These are phyloP conservation scores for Drosophila micromelanica DNA, from an alignment of 1,140 invertebrate species.

Conservation along the genomic window DNA sequence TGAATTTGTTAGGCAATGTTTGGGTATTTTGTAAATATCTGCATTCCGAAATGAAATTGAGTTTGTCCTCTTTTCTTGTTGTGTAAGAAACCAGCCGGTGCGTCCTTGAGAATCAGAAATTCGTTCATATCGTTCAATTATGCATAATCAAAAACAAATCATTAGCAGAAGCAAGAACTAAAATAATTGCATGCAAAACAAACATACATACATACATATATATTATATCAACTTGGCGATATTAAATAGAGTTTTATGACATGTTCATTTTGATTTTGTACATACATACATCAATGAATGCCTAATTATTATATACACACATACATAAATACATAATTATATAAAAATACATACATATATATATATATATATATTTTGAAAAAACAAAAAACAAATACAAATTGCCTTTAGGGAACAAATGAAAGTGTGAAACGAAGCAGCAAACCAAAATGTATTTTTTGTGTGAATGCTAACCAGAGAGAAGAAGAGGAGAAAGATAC, in stretches of 20 bases:
- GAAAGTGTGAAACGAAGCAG: constrained; percentile 35
- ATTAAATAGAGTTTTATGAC: constrained; percentile 18
- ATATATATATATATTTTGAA: too few species aligned
- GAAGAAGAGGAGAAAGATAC: constrained; percentile 2
- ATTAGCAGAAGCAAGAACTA: background rate
- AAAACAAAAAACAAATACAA: constrained; percentile 40
- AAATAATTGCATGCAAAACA: too few species aligned
- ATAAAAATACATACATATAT: constrained; percentile 1
- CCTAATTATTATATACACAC: constrained; percentile 7
- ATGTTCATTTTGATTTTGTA: too few species aligned
- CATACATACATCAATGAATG: constrained; percentile 18
- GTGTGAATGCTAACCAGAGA: constrained; percentile 31
- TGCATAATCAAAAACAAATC: constrained; percentile 30
- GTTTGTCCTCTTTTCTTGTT: background rate
- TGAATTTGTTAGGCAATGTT: too few species aligned
- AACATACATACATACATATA: constrained; percentile 26
- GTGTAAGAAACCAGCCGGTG: background rate
- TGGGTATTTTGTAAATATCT: background rate
- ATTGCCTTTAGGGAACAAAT: constrained; percentile 80
- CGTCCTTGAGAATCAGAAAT: constrained; percentile 15
- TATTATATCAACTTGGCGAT: constrained; percentile 26
- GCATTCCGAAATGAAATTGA: constrained; percentile 4
- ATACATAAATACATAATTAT: constrained; percentile 15
- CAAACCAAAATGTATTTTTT: constrained; percentile 54
- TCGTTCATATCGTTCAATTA: constrained; percentile 45